Base-by-base conservation (phyloP, 1,140 invertebrate genomes). In the Thaumetopoea pityocampa region DNA sequence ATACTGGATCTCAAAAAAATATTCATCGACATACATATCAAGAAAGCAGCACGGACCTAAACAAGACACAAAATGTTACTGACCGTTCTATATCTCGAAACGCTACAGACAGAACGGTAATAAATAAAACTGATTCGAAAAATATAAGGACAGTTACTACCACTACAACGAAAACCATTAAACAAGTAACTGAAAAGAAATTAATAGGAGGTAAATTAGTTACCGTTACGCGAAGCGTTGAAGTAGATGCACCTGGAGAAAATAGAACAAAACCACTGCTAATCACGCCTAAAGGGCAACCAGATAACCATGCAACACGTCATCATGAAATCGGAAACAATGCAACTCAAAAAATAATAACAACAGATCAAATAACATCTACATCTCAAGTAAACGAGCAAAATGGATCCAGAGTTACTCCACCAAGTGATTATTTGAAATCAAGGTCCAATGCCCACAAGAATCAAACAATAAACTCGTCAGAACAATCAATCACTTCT, bases 131-230 rank as follows among this genome's bases (percentile, higher is more conserved):
- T 4, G 70, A 78, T 45, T 50, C 51, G 6, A 72, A 47, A 47
- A 67, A 56, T 36, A 29, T 66, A 2, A 79, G 63, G 51, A 68
- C 46, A 18, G 35, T 68, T 22, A 60, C 67, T 29, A 58, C 61
- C 16, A 61, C 73, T 35, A 66, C 57, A 17, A 73, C 69, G 6
- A 83, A 81, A 50, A 67, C 57, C n/a, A 64, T 71, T 20, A 83
- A 81, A 55, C 72, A 81, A 66, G 54, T 83, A 32, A 67, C 77
- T 26, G 79, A 83, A 61, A 83, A 80, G 54, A 83, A 83, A 53
- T 51, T 83, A 9, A 73, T 74, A 35, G 79, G 37, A 5, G 79
- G 79, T 5, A 83, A 83, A 56, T 77, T 67, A 72, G 74, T 79
- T 0, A 83, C 57, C 17, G 71, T 83, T 9, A 83, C 79, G 18